These are phyloP conservation scores for Temnothorax unifasciatus DNA, from an alignment of 2,888 invertebrate species.

Conservation along the genomic window DNA sequence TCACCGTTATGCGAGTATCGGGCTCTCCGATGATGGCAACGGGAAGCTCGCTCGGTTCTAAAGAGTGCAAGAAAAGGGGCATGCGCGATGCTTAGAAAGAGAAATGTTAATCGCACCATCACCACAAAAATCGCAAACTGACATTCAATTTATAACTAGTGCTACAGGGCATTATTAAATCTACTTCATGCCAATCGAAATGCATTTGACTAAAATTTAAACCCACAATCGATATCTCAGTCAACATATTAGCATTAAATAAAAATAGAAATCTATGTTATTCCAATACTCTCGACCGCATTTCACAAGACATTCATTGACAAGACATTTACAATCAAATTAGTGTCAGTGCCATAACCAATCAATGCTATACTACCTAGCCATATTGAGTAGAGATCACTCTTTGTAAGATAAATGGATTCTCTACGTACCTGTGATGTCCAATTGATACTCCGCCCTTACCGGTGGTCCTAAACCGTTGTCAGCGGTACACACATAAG, in stretches of 20 bases:
- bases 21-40: constrained; percentile 91
- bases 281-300: neutral
- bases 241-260: constrained; percentile 1
- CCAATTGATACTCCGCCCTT: constrained; percentile 90
- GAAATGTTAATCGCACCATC: constrained; percentile 48
- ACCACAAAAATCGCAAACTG: constrained; percentile 9
- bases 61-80: constrained; percentile 79
- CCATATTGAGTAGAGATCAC: neutral
- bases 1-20: constrained; percentile 90
- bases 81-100: constrained; percentile 62
- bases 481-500: constrained; percentile 94
- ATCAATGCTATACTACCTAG: neutral
- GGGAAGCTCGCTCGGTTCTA: constrained; percentile 88
- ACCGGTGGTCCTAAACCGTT: constrained; percentile 92
- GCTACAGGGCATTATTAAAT: neutral
- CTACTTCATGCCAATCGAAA: neutral
- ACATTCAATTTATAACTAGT: neutral
- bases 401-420: neutral
- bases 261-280: neutral
- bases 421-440: constrained; percentile 90
- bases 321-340: constrained; percentile 5
- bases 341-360: neutral
- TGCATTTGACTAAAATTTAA: neutral
- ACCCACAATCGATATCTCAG: neutral
- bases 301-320: neutral